phyloP scores from a whole-genome alignment of 2,797 vertebrate species.

The Coluber constrictor region DNA sequence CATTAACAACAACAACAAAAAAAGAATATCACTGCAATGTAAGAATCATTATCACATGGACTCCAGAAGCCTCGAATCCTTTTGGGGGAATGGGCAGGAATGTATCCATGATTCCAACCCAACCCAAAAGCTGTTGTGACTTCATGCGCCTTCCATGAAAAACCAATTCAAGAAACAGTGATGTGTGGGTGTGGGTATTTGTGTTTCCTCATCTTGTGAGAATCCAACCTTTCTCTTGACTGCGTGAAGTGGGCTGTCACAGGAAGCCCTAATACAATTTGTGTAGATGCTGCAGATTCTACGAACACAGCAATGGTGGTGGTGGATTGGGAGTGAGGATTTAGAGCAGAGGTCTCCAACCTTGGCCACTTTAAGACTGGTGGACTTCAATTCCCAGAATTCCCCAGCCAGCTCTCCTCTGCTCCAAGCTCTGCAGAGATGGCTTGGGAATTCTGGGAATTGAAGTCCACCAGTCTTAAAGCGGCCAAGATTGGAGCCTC shows the following conservation, averaged over 20 bases:
- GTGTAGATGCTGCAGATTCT: neutral
- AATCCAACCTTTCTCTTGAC: neutral
- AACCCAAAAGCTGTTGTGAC: neutral
- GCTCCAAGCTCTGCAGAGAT: too few species aligned
- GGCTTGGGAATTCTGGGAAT: neutral
- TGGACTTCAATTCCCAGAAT: neutral
- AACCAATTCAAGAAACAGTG: neutral
- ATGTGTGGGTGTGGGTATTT: fast-evolving
- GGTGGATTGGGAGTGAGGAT: neutral
- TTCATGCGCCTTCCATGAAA: neutral
- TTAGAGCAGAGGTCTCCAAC: neutral
- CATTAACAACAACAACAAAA: too few species aligned
- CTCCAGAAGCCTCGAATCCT: neutral
- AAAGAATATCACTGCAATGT: neutral
- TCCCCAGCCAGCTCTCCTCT: too few species aligned
- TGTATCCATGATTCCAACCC: neutral
- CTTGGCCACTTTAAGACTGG: neutral
- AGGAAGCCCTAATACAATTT: neutral
- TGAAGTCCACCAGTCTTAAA: neutral
- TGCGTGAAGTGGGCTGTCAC: neutral
- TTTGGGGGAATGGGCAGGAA: neutral
- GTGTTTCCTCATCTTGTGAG: neutral
- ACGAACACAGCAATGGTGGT: neutral
- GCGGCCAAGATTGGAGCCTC: neutral
- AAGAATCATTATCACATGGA: too few species aligned